Percentiles rank a stretch among this genome's conserved stretches.
Evolutionary conservation across 2,113 vertebrate genomes (phyloP).

Genomic region (Ardeotis arabs): DNA sequence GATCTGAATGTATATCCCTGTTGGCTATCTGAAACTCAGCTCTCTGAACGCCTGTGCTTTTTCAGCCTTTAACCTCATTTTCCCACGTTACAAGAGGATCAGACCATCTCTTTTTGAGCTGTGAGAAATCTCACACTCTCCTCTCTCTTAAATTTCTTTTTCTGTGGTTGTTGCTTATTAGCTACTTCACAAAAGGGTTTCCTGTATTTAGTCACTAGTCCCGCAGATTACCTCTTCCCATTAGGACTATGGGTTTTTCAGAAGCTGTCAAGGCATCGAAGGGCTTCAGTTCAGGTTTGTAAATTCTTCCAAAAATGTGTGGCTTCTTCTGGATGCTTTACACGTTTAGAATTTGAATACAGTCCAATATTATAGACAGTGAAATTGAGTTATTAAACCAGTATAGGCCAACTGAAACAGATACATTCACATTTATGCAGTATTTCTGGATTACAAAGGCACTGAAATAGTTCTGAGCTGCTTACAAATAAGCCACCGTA

Average conservation of each 20-base stretch:
- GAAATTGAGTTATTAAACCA: constrained; percentile 14
- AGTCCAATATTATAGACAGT: background rate
- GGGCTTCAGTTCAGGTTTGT: background rate
- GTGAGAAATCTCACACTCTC: background rate
- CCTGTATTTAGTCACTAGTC: background rate
- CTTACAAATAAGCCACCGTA: constrained; percentile 45
- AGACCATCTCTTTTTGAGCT: background rate
- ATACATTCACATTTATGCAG: constrained; percentile 62
- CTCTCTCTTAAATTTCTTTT: background rate
- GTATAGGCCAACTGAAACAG: constrained; percentile 6
- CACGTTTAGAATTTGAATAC: constrained; percentile 8
- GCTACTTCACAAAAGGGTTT: background rate
- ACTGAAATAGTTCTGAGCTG: constrained; percentile 73
- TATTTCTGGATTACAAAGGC: constrained; percentile 76
- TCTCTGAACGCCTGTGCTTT: background rate
- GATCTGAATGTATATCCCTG: background rate
- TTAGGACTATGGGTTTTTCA: background rate
- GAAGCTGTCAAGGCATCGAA: constrained; percentile 23
- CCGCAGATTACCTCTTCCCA: background rate
- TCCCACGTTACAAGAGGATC: background rate
- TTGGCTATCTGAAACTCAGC: background rate
- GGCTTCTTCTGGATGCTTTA: constrained; percentile 26
- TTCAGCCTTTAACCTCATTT: background rate
- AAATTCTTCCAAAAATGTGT: background rate
- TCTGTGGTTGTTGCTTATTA: background rate